Base-by-base conservation (phyloP, 2,113 vertebrate genomes). In the Cyprinodon variegatus region DNA sequence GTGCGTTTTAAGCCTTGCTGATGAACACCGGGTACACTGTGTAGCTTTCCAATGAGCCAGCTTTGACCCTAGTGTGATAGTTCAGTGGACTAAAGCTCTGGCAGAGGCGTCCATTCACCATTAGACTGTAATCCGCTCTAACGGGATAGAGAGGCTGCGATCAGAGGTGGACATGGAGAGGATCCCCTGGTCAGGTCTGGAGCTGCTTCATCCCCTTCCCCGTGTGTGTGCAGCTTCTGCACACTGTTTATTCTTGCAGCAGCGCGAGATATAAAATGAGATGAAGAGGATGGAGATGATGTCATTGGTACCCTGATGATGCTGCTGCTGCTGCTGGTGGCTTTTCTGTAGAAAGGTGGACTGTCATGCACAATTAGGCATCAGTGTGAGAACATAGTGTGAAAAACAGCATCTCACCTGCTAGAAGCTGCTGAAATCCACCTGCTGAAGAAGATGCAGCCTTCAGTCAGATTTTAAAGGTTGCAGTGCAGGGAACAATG, bases 81-180 rank as follows among this genome's bases (percentile, higher is more conserved):
- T 88, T 86, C 76, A 87, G 61, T 83, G 81, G 70, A 88, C 77
- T 87, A 78, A 88, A 89, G 80, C 85, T 72, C 60, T 61, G 46
- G 78, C 50, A 82, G 85, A 81, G 78, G 83, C 83, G 79, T 90
- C 79, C 88, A 82, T 85, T 88, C 90, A 83, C 75, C 70, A 79
- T 40, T 78, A 75, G 82, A 67, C 88, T 89, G 46, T 88, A 93
- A 93, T 93, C 92, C 88, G 70, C 81, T 84, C 37, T 91, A 90
- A 91, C 69, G 83, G 81, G 88, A 90, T 89, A 68, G 82, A 89
- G 70, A 89, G 70, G 59, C 83, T 76, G 86, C 79, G 83, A 74
- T 22, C 81, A 57, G 78, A 64, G 67, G 69, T 17, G 39, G 20
- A 20, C 68, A 70, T 29, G 48, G 43, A 22, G 39, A 78, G 79